Evolutionary conservation across 2,888 invertebrate species (phyloP), one percentile per base, ranked within the genome.

Genomic region (Seira ritae): DNA sequence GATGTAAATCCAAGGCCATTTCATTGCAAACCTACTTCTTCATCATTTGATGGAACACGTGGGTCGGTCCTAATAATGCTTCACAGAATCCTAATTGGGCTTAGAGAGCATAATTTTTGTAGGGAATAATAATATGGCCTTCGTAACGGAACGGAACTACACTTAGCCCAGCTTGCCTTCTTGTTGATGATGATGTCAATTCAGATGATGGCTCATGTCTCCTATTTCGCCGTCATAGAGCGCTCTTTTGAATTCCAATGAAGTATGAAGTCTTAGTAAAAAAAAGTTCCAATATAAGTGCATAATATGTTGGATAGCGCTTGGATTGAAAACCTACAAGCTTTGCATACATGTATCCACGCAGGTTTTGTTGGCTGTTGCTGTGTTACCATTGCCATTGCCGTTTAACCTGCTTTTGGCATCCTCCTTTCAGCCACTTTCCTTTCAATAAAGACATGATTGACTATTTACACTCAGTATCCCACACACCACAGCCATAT

Each of bases 241-340:
- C n/a, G 19, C 42, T 17, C 70, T 60, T 65, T 37, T 37, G 77
- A 77, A 62, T 70, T 62, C 70, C 65, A 68, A 77, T 70, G 42
- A 77, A 77, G 77, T 77, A 77, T 77, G 62, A 31, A 78, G 50
- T 50, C 50, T 50, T 50, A 50, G 31, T 8, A 31, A 31, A 50
- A 50, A 50, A 8, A 50, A 50, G 6, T n/a, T 4, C 31, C 31
- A 31, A 31, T 31, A 31, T 8, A 31, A n/a, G n/a, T n/a, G 31
- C 31, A 31, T 31, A 8, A n/a, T n/a, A n/a, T n/a, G n/a, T n/a
- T 31, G 3, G 2, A 31, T 50, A 15, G 50, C 15, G 3, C 6
- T n/a, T 12, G 3, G 50, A 3, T n/a, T 50, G 3, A 50, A 15
- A 50, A 50, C 3, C 3, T n/a, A 50, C 15, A 12, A 12, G 50